Evolutionary conservation across 1,140 invertebrate genomes (phyloP), one percentile per base, ranked within the genome.

Genomic region (Meteorus sp.): DNA sequence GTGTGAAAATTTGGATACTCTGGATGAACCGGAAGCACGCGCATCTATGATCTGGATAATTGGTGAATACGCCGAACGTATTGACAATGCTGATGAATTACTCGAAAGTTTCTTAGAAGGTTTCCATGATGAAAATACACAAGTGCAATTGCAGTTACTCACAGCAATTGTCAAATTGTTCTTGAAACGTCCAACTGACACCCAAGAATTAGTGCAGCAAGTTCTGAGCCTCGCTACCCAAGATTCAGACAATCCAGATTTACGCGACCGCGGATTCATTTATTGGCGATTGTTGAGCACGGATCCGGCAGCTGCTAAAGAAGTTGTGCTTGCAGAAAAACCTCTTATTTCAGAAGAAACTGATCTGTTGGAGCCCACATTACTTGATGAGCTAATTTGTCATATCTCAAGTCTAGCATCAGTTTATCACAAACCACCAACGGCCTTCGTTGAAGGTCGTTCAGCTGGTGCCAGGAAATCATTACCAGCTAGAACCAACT

Each of bases 31-130:
- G 0, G 98, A 99, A 81, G 98, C 98, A 0, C 86, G 97, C 68
- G 98, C 97, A 8, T 98, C 95, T 0, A 99, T 99, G 98, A 99
- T 99, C 63, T 99, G 98, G 98, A 99, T 99, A 63, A 98, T 99
- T 77, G 98, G 97, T 63, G 92, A 96, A 76, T 99, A 99, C 80
- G 98, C 98, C 0, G 98, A 99, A 73, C 86, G 98, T 64, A 99
- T 99, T 68, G 98, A 99, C 77, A 99, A 99, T 80, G 98, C 98
- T 8, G 97, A 99, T 73, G 98, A 99, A 76, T 82, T 99, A 9
- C 80, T 99, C 2, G 97, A 99, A 75, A 97, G 94, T 68, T 99
- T 99, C 82, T 82, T 99, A 1, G 97, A 99, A 83, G 97, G 97
- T n/a, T 99, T 99, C 81, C 94, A 98, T 66, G 98, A 99, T 83